These are phyloP conservation scores for Nyctibius bracteatus DNA, from an alignment of 2,113 vertebrate species.

Conservation along the genomic window DNA sequence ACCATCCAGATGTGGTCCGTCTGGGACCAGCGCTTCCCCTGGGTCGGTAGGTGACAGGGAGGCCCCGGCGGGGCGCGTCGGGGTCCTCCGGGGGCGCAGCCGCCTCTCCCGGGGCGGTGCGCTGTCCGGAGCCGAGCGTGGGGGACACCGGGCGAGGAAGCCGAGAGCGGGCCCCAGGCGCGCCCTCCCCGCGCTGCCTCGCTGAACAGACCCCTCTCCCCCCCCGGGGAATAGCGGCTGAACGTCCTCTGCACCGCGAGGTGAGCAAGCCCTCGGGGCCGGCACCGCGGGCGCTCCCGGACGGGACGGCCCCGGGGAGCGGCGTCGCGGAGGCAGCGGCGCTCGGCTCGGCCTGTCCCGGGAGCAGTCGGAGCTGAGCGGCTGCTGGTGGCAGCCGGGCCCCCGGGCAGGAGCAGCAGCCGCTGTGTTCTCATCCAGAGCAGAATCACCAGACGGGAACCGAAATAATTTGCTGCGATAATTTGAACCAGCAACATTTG, in stretches of 20 bases:
- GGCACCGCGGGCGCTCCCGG: neutral
- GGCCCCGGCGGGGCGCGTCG: no score
- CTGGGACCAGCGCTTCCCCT: conserved; percentile 84
- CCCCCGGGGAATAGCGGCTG: neutral
- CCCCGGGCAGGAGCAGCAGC: neutral
- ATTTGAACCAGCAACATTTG: neutral
- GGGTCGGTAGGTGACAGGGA: conserved; percentile 77
- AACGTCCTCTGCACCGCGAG: neutral
- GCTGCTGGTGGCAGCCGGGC: neutral
- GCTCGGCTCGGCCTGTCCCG: neutral
- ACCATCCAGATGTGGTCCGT: conserved; percentile 95
- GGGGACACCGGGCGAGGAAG: neutral
- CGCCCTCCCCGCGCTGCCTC: neutral
- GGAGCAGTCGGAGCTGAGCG: neutral
- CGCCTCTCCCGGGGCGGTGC: neutral
- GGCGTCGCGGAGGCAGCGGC: neutral
- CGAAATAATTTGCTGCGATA: neutral
- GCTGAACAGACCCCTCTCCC: neutral
- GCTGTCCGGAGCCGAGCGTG: neutral
- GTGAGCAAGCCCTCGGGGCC: neutral
- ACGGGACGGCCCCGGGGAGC: neutral
- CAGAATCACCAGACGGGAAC: neutral
- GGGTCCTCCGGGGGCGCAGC: neutral
- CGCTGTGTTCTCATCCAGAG: neutral
- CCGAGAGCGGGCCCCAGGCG: neutral